Conservation (phyloP, 2,888 invertebrate species). For the Carpatolechia fugitivella region DNA sequence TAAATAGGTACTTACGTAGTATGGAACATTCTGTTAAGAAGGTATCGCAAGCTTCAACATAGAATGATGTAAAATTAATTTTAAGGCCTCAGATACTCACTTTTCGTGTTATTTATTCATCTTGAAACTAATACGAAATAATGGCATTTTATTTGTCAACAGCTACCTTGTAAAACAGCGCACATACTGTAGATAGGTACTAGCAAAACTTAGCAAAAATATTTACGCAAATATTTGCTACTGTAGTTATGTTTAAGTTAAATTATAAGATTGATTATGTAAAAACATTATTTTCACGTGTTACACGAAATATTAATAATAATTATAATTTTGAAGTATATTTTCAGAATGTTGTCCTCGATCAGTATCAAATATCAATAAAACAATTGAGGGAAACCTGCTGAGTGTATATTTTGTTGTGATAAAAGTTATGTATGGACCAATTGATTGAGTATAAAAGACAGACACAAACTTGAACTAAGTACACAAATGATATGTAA, state of each 20-base stretch:
- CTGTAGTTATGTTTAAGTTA: too few relatives aligned
- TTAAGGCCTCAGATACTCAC: slow-evolving; percentile 9
- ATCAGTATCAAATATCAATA: slow-evolving; percentile 14
- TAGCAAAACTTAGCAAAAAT: too few relatives aligned
- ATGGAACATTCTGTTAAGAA: slow-evolving; percentile 68
- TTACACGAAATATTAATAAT: neutral
- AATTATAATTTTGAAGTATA: slow-evolving; percentile 42
- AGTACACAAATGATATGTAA: neutral
- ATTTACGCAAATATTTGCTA: too few relatives aligned
- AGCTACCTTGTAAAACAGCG: neutral
- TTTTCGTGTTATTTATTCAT: slow-evolving; percentile 4
- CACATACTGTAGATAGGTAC: too few relatives aligned
- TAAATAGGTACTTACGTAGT: slow-evolving; percentile 82
- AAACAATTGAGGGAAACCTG: slow-evolving; percentile 64
- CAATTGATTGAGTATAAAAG: neutral
- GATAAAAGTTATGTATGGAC: neutral
- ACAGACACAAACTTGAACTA: neutral
- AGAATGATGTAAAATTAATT: slow-evolving; percentile 15
- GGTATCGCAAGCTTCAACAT: slow-evolving; percentile 50
- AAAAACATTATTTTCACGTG: neutral
- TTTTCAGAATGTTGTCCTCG: slow-evolving; percentile 75
- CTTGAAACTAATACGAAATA: neutral
- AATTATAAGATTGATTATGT: too few relatives aligned
- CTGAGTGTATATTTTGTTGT: slow-evolving; percentile 65
- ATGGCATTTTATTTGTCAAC: neutral